Evolutionary conservation across 2,888 invertebrate species (phyloP), one percentile per base, ranked within the genome.

Genomic region (Plusia festucae): DNA sequence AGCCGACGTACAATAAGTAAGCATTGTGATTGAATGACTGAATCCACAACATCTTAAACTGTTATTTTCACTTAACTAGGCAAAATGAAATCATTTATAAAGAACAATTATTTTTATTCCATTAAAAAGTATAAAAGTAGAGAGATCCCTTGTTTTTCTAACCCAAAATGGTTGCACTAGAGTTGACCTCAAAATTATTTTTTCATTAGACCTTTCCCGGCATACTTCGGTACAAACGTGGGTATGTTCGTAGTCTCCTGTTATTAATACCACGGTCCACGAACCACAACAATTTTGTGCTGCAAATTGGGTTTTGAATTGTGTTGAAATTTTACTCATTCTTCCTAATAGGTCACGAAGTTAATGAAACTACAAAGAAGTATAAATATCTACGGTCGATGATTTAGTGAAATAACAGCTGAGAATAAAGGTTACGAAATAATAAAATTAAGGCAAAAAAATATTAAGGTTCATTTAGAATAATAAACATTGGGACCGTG

Each of bases 271-370:
- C 40, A n/a, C 32, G 49, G 32, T 59, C 34, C 49, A 9, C 24
- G 40, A 53, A 22, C 46, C 51, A 59, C 59, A 59, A 22, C 51
- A 53, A 34, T 59, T 34, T 46, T 22, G 49, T 59, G 55, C 49
- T 40, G n/a, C 40, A 40, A 40, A 40, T 40, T 40, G 40, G 40
- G n/a, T 40, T 40, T 40, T 40, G 40, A 40, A 40, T 40, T 57
- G n/a, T 40, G 40, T 40, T 40, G 40, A 40, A 40, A 40, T 40
- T 40, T 40, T 5, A 40, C n/a, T n/a, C n/a, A n/a, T 40, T 40
- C n/a, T 40, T 40, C 40, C 40, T 40, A 1, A 40, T 40, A 40
- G 40, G n/a, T n/a, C 40, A 5, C n/a, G 40, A 5, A n/a, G 6
- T 5, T 6, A 40, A 40, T n/a, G 40, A 0, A 40, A 40, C n/a